Base-by-base conservation (phyloP, 2,888 invertebrate species). In the Sabatieria punctata region DNA sequence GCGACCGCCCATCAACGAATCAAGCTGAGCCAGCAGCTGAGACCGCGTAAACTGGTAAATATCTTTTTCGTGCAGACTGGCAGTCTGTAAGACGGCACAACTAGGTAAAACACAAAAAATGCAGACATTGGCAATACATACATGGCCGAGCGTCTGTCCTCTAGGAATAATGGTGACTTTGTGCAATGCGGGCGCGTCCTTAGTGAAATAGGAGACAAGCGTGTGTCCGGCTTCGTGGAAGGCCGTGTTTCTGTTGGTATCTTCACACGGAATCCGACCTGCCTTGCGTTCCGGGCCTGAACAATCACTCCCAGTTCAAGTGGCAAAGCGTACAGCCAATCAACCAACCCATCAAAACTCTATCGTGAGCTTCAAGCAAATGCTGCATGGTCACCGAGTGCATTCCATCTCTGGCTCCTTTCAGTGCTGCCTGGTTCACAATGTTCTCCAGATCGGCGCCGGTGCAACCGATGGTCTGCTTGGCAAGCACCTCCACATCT, bases 171-270 rank as follows among this genome's bases (percentile, higher is more conserved):
- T 97, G 1, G 97, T 97, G 47, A 89, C 85, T 71, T 91, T 91
- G 70, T 91, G 85, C 11, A 91, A 70, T 0, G 86, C 83, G 57
- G 78, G 78, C 15, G 75, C 67, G 52, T 74, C 70, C 55, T 72
- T 71, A 1, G 75, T 77, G 61, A 78, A 88, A 65, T 77, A 79
- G 0, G 88, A 84, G 2, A 86, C 93, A 43, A 95, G 74, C 0
- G 95, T 88, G 68, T 99, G 97, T 0, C 97, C 97, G 0, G 89
- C 91, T 72, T 99, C 97, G 67, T 95, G 95, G 69, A 83, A 93
- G 1, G 95, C 95, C 1, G 93, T 93, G 60, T 85, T 83, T 49
- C 76, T 71, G 68, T 91, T 95, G 11, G 84, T 82, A 65, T 93
- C 86, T 63, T 88, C 86, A 60, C 93, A 91, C 0, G 85, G 85